A percentile compares a stretch with the other conserved stretches of the same genome.
phyloP scores from a whole-genome alignment of 2,113 vertebrate genomes.

The Phocoena sinus region DNA sequence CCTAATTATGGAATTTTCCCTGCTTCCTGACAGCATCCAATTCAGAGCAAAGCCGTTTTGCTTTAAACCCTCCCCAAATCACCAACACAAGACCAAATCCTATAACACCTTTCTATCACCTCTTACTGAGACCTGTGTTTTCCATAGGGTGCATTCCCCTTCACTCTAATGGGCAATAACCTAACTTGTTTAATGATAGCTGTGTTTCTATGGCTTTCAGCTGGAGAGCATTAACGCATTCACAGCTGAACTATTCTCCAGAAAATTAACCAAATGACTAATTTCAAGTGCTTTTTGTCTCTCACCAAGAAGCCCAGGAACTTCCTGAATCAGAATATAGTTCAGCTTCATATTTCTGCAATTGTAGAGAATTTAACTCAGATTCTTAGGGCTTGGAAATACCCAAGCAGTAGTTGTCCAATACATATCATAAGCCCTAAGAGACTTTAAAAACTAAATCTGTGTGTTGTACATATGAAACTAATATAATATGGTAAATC shows the following conservation, averaged over 20 bases:
- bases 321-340: neutral
- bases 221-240: neutral
- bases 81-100: neutral
- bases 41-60: neutral
- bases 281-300: neutral
- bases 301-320: neutral
- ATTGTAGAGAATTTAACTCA: neutral
- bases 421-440: neutral
- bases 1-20: neutral
- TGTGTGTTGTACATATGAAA: neutral
- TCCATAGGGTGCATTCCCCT: fast-evolving
- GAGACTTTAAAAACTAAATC: neutral
- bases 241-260: neutral
- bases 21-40: neutral
- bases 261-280: neutral
- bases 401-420: neutral
- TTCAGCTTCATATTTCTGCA: neutral
- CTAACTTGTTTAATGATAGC: neutral
- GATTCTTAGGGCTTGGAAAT: neutral
- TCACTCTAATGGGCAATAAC: neutral
- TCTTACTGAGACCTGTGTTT: neutral
- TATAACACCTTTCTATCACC: neutral
- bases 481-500: neutral
- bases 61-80: neutral
- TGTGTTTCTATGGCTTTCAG: neutral